These are phyloP conservation scores for Valencia hispanica DNA, from an alignment of 2,797 vertebrate genomes.

Conservation along the genomic window DNA sequence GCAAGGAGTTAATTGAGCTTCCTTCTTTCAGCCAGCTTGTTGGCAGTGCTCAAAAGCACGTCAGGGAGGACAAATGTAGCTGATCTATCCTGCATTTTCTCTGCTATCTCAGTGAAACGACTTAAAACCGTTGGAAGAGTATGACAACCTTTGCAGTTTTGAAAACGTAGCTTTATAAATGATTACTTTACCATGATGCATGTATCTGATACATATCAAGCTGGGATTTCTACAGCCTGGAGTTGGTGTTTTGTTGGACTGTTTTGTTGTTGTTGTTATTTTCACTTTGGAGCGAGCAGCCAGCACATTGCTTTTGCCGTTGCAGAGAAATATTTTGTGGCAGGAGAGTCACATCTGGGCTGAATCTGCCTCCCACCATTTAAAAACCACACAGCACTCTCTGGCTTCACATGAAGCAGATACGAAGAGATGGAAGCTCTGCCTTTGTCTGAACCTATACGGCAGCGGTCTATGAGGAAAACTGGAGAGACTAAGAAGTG, in stretches of 20 bases:
- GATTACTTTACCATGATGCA: neutral
- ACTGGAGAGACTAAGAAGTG: neutral
- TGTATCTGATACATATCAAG: neutral
- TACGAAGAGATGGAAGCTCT: neutral
- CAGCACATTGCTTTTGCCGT: neutral
- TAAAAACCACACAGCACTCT: slow-evolving; percentile 32
- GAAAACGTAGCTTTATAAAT: neutral
- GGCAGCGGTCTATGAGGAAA: neutral
- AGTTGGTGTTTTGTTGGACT: neutral
- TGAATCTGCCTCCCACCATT: slow-evolving; percentile 26
- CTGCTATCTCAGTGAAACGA: neutral
- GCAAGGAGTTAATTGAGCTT: too few species aligned
- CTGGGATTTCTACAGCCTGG: neutral
- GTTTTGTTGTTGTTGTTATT: neutral
- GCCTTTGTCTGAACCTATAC: neutral
- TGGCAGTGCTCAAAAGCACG: too few species aligned
- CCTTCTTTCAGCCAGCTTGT: too few species aligned
- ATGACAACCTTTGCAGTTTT: neutral
- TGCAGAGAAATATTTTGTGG: slow-evolving; percentile 25
- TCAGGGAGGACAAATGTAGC: too few species aligned
- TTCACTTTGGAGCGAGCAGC: neutral
- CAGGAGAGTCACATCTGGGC: slow-evolving; percentile 6
- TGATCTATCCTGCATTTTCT: neutral
- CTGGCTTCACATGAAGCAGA: neutral
- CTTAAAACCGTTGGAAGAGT: too few species aligned